These are phyloP conservation scores for Cryptotermes secundus DNA, from an alignment of 1,140 invertebrate species.

Conservation along the genomic window DNA sequence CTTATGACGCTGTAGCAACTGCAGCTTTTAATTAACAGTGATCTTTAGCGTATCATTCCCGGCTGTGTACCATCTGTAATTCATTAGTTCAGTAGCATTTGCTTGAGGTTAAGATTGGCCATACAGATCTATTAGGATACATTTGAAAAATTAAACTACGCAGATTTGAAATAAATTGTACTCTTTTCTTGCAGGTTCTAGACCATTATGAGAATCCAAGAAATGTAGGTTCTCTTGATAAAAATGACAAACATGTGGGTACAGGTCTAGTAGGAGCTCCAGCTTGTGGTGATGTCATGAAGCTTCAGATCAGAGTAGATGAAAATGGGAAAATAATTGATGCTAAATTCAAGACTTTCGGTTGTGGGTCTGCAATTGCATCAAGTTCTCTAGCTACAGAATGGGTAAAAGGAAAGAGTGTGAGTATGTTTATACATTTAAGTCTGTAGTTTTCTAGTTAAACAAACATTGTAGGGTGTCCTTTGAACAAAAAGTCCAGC, in stretches of 20 bases:
- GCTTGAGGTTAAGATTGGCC: no score
- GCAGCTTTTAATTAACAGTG: no score
- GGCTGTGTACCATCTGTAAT: no score
- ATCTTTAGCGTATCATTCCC: no score
- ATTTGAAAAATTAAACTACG: no score
- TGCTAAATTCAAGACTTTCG: slow-evolving; percentile 99
- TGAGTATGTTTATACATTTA: slow-evolving; percentile 46
- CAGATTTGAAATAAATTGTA: neutral
- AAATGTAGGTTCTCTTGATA: slow-evolving; percentile 97
- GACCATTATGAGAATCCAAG: slow-evolving; percentile 99
- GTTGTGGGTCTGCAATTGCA: slow-evolving; percentile 98
- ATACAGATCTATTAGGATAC: no score
- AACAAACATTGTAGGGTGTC: no score
- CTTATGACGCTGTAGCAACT: no score
- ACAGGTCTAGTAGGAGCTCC: slow-evolving; percentile 98
- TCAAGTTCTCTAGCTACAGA: slow-evolving; percentile 99
- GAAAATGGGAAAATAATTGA: slow-evolving; percentile 97
- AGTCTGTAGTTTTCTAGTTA: no score
- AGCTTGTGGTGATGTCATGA: slow-evolving; percentile 99
- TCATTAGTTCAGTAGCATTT: no score
- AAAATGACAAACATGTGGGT: slow-evolving; percentile 91
- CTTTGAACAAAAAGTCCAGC: no score
- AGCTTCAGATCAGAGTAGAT: slow-evolving; percentile 95
- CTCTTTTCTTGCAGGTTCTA: slow-evolving; percentile 70
- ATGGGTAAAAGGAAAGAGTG: slow-evolving; percentile 98